phyloP scores from a whole-genome alignment of 2,888 invertebrate genomes.

The Phaedon cochleariae region DNA sequence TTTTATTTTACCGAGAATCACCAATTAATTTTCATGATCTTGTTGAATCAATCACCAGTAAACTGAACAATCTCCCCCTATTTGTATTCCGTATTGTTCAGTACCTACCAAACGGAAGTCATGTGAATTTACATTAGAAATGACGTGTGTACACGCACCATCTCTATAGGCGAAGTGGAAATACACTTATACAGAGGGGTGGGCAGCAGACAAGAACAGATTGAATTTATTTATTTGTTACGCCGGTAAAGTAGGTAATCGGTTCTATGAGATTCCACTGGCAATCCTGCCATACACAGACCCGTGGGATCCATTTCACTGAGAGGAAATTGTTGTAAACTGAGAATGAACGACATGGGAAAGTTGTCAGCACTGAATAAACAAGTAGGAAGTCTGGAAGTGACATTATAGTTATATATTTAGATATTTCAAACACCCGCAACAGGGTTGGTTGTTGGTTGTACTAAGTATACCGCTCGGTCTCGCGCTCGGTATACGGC shows the following conservation, averaged over 20 bases:
- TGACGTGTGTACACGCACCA: conserved; percentile 17
- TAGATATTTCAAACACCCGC: too few species aligned
- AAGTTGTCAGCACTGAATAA: conserved; percentile 1
- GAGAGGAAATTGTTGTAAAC: conserved; percentile 13
- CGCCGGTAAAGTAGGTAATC: conserved; percentile 3
- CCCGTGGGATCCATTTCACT: conserved; percentile 16
- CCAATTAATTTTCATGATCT: too few species aligned
- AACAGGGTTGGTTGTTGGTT: too few species aligned
- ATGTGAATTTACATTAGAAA: conserved; percentile 33
- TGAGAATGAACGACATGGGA: conserved; percentile 16
- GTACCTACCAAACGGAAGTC: conserved; percentile 33
- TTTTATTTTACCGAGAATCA: too few species aligned
- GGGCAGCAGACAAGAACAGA: conserved; percentile 20
- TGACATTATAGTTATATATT: too few species aligned
- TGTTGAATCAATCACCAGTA: too few species aligned
- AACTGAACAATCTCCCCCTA: background rate
- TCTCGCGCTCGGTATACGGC: too few species aligned
- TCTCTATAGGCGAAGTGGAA: background rate
- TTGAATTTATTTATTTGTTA: conserved; percentile 21
- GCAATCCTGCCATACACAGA: too few species aligned
- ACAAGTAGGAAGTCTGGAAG: background rate
- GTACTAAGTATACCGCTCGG: too few species aligned
- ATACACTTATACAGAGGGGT: background rate
- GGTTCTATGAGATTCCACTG: conserved; percentile 9
- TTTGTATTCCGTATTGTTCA: conserved; percentile 14